These are phyloP conservation scores for Procambarus virginalis DNA, from an alignment of 1,140 invertebrate species.

Conservation along the genomic window DNA sequence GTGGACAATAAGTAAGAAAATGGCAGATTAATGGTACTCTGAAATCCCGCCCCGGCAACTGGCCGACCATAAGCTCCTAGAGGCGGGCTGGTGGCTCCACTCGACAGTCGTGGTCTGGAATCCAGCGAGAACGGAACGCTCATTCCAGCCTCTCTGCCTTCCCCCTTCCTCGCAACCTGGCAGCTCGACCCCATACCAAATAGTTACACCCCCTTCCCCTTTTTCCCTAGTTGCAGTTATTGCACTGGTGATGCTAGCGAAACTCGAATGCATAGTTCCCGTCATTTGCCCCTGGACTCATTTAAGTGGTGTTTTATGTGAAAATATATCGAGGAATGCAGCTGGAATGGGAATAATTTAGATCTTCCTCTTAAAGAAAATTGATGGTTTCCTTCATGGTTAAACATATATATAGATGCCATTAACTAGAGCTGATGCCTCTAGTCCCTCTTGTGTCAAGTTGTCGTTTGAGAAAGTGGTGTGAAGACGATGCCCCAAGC, in stretches of 20 bases:
- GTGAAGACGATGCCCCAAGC: background rate
- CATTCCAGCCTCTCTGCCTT: background rate
- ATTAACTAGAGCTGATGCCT: too few relatives aligned
- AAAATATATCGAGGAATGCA: too few relatives aligned
- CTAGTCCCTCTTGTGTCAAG: background rate
- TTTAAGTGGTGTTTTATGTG: background rate
- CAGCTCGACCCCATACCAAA: too few relatives aligned
- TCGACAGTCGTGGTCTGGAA: conserved; percentile 4
- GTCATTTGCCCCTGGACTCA: background rate
- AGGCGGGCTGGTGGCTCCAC: background rate
- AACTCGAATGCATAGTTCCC: too few relatives aligned
- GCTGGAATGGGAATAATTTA: too few relatives aligned
- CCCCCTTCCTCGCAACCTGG: background rate
- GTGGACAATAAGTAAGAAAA: background rate
- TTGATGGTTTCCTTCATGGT: too few relatives aligned
- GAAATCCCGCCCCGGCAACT: conserved; percentile 6
- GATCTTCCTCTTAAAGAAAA: too few relatives aligned
- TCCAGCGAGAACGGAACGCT: background rate
- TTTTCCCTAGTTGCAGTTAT: too few relatives aligned
- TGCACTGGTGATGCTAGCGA: background rate
- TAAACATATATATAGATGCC: too few relatives aligned
- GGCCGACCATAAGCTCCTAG: conserved; percentile 8
- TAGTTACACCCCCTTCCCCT: too few relatives aligned
- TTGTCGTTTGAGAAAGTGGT: background rate
- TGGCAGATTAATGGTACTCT: background rate